Evolutionary conservation across 2,113 vertebrate species (phyloP).

Genomic region (Neotoma lepida): DNA sequence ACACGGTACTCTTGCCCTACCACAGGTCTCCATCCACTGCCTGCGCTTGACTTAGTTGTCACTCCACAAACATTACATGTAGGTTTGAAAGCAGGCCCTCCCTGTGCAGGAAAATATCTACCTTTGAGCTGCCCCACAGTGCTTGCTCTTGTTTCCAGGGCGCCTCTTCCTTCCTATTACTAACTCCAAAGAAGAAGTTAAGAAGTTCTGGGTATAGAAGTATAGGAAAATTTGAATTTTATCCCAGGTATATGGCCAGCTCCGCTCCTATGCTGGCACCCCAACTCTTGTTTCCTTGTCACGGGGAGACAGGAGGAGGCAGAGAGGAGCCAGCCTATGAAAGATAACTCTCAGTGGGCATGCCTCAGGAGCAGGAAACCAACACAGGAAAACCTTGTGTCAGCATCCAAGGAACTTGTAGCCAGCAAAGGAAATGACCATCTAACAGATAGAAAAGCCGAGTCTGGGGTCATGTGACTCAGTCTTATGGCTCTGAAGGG

Average conservation of each 20-base stretch:
- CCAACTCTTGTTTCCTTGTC: not conserved
- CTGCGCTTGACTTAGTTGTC: not conserved
- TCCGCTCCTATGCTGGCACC: not conserved
- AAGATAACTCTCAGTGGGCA: not conserved
- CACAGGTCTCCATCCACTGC: not conserved
- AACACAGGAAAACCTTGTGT: not conserved
- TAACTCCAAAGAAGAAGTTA: not conserved
- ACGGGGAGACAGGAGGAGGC: not conserved
- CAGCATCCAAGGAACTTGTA: not conserved
- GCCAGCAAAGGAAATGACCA: not conserved
- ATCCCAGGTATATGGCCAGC: not conserved
- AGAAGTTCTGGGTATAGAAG: not conserved
- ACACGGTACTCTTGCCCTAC: not conserved
- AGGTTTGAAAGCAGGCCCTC: not conserved
- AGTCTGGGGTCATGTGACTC: not conserved
- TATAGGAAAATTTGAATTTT: not conserved
- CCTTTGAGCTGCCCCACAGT: not conserved
- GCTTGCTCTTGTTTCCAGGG: not conserved
- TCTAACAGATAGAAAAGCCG: not conserved
- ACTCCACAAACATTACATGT: not conserved
- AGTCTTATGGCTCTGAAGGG: not conserved
- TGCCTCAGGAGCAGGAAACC: not conserved
- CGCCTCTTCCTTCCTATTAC: not conserved
- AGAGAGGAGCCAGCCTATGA: not conserved
- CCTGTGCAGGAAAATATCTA: not conserved